A percentile compares a stretch with the other conserved stretches of the same genome.
Conservation (phyloP, 1,140 invertebrate species). For the Cotesia vestalis region DNA sequence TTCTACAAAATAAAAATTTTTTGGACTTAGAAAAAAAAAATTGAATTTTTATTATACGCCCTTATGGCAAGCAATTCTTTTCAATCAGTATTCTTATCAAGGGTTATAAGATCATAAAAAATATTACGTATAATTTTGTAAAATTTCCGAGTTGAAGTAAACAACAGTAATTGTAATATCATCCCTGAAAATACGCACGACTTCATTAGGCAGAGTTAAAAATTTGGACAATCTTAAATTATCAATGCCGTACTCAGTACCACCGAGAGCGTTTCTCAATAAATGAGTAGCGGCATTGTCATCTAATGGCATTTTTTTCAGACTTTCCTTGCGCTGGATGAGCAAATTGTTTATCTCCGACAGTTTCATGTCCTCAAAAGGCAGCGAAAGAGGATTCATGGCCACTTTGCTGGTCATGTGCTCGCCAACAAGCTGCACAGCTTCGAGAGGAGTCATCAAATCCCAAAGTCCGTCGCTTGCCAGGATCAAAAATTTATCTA, state of each 20-base stretch:
- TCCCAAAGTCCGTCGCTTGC: constrained; percentile 99
- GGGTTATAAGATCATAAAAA: not conserved
- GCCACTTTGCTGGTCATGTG: constrained; percentile 91
- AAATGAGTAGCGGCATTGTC: constrained; percentile 94
- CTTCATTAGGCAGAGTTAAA: constrained; percentile 83
- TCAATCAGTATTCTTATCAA: not conserved
- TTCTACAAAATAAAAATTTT: too few species aligned
- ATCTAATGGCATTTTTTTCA: constrained; percentile 85
- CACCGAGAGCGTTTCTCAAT: constrained; percentile 89
- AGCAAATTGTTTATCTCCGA: constrained; percentile 82
- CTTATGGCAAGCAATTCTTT: too few species aligned
- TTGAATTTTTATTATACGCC: too few species aligned
- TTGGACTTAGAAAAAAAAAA: too few species aligned
- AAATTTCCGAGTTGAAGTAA: constrained; percentile 88
- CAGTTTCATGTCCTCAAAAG: constrained; percentile 77
- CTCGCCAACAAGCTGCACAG: constrained; percentile 84
- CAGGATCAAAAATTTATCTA: constrained; percentile 95
- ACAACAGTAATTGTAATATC: constrained; percentile 91
- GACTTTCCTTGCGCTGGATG: constrained; percentile 77
- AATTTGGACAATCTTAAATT: constrained; percentile 87
- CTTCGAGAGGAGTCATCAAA: constrained; percentile 84
- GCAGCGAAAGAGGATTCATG: constrained; percentile 79
- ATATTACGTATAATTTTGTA: constrained; percentile 74
- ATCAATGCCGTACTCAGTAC: constrained; percentile 88
- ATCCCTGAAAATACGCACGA: constrained; percentile 86